A percentile compares a stretch with the other conserved stretches of the same genome.
Evolutionary conservation across 1,140 invertebrate genomes (phyloP).

Genomic region (Teleogryllus occipitalis): DNA sequence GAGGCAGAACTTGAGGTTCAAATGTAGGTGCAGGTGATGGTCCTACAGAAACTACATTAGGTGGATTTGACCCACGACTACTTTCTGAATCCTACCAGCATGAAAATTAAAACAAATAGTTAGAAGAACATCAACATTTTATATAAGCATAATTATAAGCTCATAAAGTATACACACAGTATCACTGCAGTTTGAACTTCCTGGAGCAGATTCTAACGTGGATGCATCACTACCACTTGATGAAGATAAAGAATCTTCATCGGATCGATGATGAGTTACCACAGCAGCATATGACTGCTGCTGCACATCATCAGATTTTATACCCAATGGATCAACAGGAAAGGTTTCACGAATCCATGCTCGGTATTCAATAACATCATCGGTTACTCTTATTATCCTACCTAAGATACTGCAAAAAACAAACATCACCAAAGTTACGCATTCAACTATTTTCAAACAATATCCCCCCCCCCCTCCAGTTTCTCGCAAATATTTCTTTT

Average conservation of each 20-base stretch:
- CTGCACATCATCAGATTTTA: conserved; percentile 8
- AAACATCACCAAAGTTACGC: conserved; percentile 2
- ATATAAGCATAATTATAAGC: background rate
- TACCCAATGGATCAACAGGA: conserved; percentile 22
- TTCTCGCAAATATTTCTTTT: too few relatives aligned
- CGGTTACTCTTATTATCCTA: conserved; percentile 83
- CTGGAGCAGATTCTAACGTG: conserved; percentile 14
- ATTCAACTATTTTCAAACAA: conserved; percentile 16
- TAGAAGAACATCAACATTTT: background rate
- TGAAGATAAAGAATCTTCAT: conserved; percentile 16
- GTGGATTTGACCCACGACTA: conserved; percentile 15
- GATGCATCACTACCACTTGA: conserved; percentile 18
- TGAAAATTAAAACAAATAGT: background rate
- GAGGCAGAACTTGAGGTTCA: background rate
- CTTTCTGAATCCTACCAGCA: conserved; percentile 20
- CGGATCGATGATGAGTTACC: background rate
- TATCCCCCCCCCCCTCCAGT: too few relatives aligned
- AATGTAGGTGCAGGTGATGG: background rate
- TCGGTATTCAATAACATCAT: conserved; percentile 88
- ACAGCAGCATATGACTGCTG: conserved; percentile 14
- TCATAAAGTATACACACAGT: background rate
- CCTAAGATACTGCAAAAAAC: conserved; percentile 61
- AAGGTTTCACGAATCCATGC: conserved; percentile 62
- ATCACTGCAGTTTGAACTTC: conserved; percentile 12
- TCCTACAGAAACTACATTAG: background rate